Evolutionary conservation across 2,888 invertebrate species (phyloP).

Genomic region (Acholoe squamosa): DNA sequence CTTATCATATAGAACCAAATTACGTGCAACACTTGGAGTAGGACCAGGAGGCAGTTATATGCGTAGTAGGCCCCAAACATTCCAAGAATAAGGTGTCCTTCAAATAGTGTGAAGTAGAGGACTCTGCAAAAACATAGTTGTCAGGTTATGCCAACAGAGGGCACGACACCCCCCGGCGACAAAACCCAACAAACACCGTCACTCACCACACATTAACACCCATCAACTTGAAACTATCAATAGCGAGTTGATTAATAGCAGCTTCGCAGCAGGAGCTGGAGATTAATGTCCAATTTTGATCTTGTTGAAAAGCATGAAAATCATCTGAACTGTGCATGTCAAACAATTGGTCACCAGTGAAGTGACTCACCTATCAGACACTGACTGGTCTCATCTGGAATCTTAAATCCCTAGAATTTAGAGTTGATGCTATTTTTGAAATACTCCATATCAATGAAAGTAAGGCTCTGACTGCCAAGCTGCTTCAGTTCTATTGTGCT

Average conservation of each 20-base stretch:
- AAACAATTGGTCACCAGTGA: too few species aligned
- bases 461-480: too few species aligned
- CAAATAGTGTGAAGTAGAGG: slow-evolving; percentile 44
- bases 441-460: too few species aligned
- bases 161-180: neutral
- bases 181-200: neutral
- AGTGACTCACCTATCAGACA: too few species aligned
- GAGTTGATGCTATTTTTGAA: too few species aligned
- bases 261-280: neutral
- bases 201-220: slow-evolving; percentile 5
- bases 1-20: slow-evolving; percentile 85
- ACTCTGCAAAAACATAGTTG: slow-evolving; percentile 54
- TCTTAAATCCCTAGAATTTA: too few species aligned
- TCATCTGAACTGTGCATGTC: too few species aligned
- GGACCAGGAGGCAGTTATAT: slow-evolving; percentile 69
- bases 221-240: neutral
- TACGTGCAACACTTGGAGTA: slow-evolving; percentile 73
- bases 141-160: neutral
- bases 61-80: slow-evolving; percentile 65
- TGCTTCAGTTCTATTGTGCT: too few species aligned
- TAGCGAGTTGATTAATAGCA: neutral
- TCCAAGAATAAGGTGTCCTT: slow-evolving; percentile 61
- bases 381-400: too few species aligned
- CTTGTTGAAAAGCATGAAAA: neutral
- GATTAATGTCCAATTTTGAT: neutral